These are phyloP conservation scores for Alviniconcha strummeri DNA, from an alignment of 2,888 invertebrate species.

Conservation along the genomic window DNA sequence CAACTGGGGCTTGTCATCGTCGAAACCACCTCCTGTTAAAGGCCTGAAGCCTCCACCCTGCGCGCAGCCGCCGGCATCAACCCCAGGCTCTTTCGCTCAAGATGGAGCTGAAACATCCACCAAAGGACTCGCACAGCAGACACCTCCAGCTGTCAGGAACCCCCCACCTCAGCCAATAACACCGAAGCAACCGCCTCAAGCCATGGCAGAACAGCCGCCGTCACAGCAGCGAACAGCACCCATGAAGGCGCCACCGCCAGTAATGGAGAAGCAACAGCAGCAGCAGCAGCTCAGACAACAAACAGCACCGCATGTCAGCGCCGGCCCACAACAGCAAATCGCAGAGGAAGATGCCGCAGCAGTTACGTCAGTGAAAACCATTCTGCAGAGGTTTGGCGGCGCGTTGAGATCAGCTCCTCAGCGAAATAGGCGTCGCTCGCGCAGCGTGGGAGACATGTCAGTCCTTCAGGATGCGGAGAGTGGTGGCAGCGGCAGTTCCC, in stretches of 20 bases:
- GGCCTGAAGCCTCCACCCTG: no score
- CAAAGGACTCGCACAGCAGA: no score
- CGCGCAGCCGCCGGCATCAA: no score
- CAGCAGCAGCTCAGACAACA: background rate
- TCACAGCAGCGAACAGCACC: no score
- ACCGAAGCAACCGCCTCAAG: no score
- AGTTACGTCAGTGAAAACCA: background rate
- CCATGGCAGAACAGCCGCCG: background rate
- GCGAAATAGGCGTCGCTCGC: conserved; percentile 18
- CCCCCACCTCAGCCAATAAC: background rate
- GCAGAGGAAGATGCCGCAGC: background rate
- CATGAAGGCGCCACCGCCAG: background rate
- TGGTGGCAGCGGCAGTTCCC: background rate
- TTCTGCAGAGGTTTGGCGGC: background rate
- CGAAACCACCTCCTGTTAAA: no score
- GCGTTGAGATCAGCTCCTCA: background rate
- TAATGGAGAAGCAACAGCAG: background rate
- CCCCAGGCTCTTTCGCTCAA: no score
- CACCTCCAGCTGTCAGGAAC: background rate
- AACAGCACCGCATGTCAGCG: no score
- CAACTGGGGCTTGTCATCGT: no score
- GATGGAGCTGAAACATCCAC: no score
- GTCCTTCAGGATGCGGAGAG: background rate
- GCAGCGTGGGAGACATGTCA: conserved; percentile 26
- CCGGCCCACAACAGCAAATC: background rate